These are phyloP conservation scores for Plestiodon gilberti DNA, from an alignment of 2,113 vertebrate species.

Conservation along the genomic window DNA sequence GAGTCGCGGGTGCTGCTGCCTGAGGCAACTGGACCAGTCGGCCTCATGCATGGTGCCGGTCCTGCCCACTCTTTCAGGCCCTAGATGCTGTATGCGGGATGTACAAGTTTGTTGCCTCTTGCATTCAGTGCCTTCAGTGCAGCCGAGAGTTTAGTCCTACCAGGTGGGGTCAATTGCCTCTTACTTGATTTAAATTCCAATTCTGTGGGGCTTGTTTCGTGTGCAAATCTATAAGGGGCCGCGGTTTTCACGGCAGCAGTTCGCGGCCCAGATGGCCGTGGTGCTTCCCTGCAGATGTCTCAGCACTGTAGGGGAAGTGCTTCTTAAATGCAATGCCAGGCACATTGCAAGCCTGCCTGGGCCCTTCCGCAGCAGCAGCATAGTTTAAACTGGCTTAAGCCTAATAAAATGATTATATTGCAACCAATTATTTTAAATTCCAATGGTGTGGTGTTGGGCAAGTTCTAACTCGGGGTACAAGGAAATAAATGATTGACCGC, in stretches of 20 bases:
- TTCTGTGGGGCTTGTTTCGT: background rate
- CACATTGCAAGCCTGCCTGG: background rate
- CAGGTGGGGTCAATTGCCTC: background rate
- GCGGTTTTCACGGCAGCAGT: background rate
- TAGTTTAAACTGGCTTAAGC: background rate
- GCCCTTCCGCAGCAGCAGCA: background rate
- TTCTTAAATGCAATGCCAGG: background rate
- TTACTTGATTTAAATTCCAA: too few species aligned
- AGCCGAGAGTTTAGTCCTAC: too few species aligned
- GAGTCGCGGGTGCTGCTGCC: too few species aligned
- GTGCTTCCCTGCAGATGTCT: background rate
- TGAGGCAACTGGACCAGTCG: too few species aligned
- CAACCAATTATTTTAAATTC: too few species aligned
- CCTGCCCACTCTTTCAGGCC: too few species aligned
- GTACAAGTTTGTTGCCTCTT: too few species aligned
- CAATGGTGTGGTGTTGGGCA: too few species aligned
- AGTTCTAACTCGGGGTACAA: too few species aligned
- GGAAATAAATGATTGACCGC: background rate
- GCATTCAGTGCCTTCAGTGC: background rate
- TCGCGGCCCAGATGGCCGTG: background rate
- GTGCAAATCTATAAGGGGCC: background rate
- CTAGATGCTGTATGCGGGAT: too few species aligned
- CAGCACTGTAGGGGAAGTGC: background rate
- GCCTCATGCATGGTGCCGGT: too few species aligned
- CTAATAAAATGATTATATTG: too few species aligned